These are phyloP conservation scores for Ypsolopha scabrella DNA, from an alignment of 2,888 invertebrate genomes.

Conservation along the genomic window DNA sequence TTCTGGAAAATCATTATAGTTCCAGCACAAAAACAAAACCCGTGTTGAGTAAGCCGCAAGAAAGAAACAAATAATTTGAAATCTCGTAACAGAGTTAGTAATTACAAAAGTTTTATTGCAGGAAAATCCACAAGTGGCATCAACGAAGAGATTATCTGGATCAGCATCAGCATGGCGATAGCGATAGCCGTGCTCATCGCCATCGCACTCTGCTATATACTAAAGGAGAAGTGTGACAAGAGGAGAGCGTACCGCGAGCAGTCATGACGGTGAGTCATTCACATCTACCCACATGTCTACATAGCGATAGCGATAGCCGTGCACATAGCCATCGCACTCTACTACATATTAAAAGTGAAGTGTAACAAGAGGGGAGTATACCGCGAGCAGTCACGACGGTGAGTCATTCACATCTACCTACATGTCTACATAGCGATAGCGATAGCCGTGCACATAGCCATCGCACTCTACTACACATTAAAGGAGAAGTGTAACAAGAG, in stretches of 20 bases:
- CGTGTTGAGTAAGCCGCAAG: too few relatives aligned
- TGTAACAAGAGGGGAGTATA: conserved; percentile 76
- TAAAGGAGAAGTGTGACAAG: conserved; percentile 77
- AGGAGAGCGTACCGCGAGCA: conserved; percentile 73
- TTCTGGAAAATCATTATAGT: background rate
- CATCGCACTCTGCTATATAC: conserved; percentile 77
- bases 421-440: conserved; percentile 88
- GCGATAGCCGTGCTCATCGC: conserved; percentile 78
- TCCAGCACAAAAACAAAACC: too few relatives aligned
- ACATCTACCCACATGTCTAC: too few relatives aligned
- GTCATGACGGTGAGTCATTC: conserved; percentile 43
- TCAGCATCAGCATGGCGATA: conserved; percentile 87
- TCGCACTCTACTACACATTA: conserved; percentile 85
- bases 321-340: conserved; percentile 76
- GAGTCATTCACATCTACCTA: background rate
- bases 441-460: conserved; percentile 83
- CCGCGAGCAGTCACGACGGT: conserved; percentile 60
- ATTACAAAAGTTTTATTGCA: conserved; percentile 37
- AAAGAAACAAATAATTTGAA: too few relatives aligned
- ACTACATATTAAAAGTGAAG: conserved; percentile 78
- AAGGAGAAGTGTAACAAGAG: conserved; percentile 84
- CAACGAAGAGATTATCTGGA: conserved; percentile 91
- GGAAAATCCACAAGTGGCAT: conserved; percentile 86
- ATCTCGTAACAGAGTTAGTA: too few relatives aligned
- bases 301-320: conserved; percentile 81